These are phyloP conservation scores for Nasonia longicornis DNA, from an alignment of 1,140 invertebrate genomes.

Conservation along the genomic window DNA sequence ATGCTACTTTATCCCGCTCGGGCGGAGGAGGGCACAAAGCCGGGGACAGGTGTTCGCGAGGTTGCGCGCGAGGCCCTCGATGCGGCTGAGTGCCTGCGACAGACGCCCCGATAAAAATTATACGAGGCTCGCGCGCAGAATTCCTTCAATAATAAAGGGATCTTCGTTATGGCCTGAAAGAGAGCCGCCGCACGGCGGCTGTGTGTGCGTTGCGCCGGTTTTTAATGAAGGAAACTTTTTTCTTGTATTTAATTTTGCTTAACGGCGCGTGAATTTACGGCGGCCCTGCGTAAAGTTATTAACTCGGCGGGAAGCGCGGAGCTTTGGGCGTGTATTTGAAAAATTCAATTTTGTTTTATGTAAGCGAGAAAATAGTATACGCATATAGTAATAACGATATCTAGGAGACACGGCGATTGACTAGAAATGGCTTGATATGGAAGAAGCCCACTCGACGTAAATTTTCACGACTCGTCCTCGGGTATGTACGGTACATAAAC, in stretches of 20 bases:
- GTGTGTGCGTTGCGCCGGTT: slow-evolving; percentile 6
- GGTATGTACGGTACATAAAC: neutral
- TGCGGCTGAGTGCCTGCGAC: slow-evolving; percentile 33
- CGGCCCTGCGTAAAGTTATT: neutral
- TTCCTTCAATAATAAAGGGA: slow-evolving; percentile 42
- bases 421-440: too few relatives aligned
- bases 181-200: neutral
- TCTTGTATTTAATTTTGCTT: slow-evolving; percentile 24
- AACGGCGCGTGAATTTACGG: slow-evolving; percentile 18
- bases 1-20: slow-evolving; percentile 33
- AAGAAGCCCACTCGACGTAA: too few relatives aligned
- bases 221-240: slow-evolving; percentile 39
- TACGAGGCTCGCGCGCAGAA: slow-evolving; percentile 23
- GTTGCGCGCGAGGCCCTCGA: slow-evolving; percentile 11
- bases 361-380: neutral
- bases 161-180: slow-evolving; percentile 10
- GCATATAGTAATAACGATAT: too few relatives aligned
- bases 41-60: slow-evolving; percentile 38
- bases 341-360: neutral
- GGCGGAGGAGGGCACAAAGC: slow-evolving; percentile 13
- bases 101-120: slow-evolving; percentile 44
- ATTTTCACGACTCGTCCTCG: neutral
- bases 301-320: neutral
- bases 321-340: neutral
- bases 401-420: too few relatives aligned